phyloP scores from a whole-genome alignment of 1,140 invertebrate genomes.

The Telenomus remus region DNA sequence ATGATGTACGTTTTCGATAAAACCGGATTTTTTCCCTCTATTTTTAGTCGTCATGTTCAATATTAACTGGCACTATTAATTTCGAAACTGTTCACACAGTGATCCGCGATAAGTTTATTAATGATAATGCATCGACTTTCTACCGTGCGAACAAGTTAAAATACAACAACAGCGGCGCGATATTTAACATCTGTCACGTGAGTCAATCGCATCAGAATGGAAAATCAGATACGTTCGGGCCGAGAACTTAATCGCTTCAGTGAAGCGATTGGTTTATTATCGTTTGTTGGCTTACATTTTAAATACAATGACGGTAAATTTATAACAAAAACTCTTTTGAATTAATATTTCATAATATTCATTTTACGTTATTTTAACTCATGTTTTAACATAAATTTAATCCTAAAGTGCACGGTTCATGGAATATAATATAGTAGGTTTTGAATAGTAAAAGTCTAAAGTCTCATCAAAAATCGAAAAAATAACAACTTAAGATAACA shows the following conservation, averaged over 20 bases:
- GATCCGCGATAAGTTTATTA: slow-evolving; percentile 19
- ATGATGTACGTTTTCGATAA: no score
- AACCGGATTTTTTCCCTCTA: neutral
- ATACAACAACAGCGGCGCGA: slow-evolving; percentile 33
- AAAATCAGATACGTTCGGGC: slow-evolving; percentile 47
- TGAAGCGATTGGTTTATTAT: slow-evolving; percentile 37
- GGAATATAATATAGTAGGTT: no score
- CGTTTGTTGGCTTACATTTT: slow-evolving; percentile 30
- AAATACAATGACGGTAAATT: no score
- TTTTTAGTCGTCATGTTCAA: no score
- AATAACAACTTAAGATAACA: no score
- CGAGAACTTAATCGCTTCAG: slow-evolving; percentile 33
- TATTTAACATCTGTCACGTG: slow-evolving; percentile 44
- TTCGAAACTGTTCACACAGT: neutral
- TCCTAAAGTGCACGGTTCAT: no score
- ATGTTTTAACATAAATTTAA: no score
- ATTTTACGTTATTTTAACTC: no score
- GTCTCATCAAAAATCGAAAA: no score
- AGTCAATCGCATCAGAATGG: slow-evolving; percentile 38
- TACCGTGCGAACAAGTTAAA: slow-evolving; percentile 38
- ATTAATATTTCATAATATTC: no score
- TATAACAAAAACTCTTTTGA: no score
- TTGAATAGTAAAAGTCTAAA: no score
- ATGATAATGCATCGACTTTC: slow-evolving; percentile 35
- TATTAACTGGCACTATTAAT: neutral